Base-by-base conservation (phyloP, 2,888 invertebrate species). In the Byasa hedistus region DNA sequence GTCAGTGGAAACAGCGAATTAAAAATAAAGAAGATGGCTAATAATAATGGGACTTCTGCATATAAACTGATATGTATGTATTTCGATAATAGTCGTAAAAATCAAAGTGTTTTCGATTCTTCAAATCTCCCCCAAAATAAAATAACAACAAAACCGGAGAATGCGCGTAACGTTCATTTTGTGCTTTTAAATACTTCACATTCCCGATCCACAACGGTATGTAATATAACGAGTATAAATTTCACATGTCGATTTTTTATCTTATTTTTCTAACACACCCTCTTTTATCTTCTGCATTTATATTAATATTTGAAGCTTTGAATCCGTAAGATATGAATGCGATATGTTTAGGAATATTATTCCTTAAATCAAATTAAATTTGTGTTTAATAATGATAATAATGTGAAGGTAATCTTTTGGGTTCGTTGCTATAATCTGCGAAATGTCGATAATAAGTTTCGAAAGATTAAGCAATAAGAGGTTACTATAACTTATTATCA, bases 201-300 rank as follows among this genome's bases (percentile, higher is more conserved):
- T 89, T 85, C 85, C 78, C 76, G 71, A 83, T 82, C 78, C 77
- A 75, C 74, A 76, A 70, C 70, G 84, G 80, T 83, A 88, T 84
- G 87, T 83, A 82, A 86, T 86, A 86, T 85, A 82, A 85, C 83
- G 86, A 83, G 80, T 84, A 84, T 83, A 84, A 81, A 85, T 83
- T 83, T 83, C 79, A 81, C 79, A 83, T 82, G 80, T 78, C 77
- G 76, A 77, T 79, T 78, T 79, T 79, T 81, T 22, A 23, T 82
- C 79, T 76, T 70, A 75, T 74, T 79, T 80, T 78, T 73, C 73
- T 70, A 71, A 69, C 69, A 77, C 75, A 79, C 84, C 83, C 82
- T 80, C 76, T 78, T 67, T 69, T 69, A 72, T 72, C 76, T 78
- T 76, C 70, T 79, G 75, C 75, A 79, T 73, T 74, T 76, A 76